Evolutionary conservation across 2,113 vertebrate species (phyloP).

Genomic region (Sphaerodactylus townsendi): DNA sequence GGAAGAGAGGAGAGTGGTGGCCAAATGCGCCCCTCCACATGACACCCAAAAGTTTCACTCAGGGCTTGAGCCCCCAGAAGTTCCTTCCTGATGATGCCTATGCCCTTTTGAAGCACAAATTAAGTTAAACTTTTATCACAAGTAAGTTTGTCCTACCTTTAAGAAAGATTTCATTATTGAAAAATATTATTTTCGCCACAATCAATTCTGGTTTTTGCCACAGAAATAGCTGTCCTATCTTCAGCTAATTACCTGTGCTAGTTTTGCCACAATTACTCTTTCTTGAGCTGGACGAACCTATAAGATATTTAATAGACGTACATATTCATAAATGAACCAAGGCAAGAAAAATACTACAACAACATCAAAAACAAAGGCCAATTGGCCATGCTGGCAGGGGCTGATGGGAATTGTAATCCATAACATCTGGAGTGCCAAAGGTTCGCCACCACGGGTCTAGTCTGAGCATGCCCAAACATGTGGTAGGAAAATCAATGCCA

Average conservation of each 20-base stretch:
- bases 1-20: too few relatives aligned
- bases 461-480: neutral
- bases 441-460: too few relatives aligned
- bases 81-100: too few relatives aligned
- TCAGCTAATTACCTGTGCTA: conserved; percentile 11
- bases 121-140: neutral
- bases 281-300: conserved; percentile 4
- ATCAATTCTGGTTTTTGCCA: neutral
- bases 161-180: neutral
- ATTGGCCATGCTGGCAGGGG: too few relatives aligned
- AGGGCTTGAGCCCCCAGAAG: too few relatives aligned
- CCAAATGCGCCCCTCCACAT: too few relatives aligned
- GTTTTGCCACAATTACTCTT: neutral
- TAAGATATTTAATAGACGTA: neutral
- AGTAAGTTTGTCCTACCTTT: neutral
- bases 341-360: neutral
- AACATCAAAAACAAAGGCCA: neutral
- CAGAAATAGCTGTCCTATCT: neutral
- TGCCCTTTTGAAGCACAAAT: neutral
- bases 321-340: neutral
- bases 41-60: too few relatives aligned
- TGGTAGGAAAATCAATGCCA: too few relatives aligned
- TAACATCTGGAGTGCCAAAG: too few relatives aligned
- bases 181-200: neutral
- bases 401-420: too few relatives aligned